phyloP scores from a whole-genome alignment of 2,888 invertebrate genomes.

The Eueremaeus valkanovi region DNA sequence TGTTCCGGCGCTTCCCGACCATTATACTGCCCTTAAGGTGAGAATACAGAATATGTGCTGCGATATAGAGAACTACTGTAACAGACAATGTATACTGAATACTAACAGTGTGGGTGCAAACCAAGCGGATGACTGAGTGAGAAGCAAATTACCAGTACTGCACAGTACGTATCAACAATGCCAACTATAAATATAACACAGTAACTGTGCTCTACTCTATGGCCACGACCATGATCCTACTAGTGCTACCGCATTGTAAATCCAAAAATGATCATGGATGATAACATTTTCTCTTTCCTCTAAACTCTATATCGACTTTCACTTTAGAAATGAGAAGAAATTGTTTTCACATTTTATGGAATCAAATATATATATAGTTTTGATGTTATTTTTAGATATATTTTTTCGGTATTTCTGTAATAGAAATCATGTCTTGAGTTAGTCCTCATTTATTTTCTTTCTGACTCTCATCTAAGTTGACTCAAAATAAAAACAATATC shows the following conservation, averaged over 20 bases:
- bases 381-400: not conserved
- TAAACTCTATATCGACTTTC: not conserved
- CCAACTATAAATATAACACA: not conserved
- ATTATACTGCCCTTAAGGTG: not conserved
- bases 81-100: no score
- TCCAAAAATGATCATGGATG: not conserved
- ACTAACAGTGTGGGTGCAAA: not conserved
- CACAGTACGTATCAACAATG: not conserved
- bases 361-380: not conserved
- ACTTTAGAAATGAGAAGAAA: not conserved
- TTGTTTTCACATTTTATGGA: not conserved
- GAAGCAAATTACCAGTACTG: slow-evolving; percentile 17
- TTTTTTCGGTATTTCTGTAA: not conserved
- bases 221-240: not conserved
- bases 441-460: not conserved
- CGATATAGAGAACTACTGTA: no score
- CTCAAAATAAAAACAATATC: not conserved
- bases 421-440: not conserved
- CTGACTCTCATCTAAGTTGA: not conserved
- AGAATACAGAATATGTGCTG: no score
- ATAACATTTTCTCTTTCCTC: not conserved
- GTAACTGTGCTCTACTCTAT: no score
- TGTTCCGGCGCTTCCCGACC: not conserved
- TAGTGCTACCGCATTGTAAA: not conserved
- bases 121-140: not conserved